Evolutionary conservation across 2,113 vertebrate species (phyloP), one percentile per base, ranked within the genome.

Genomic region (Gallinago jamesoni): DNA sequence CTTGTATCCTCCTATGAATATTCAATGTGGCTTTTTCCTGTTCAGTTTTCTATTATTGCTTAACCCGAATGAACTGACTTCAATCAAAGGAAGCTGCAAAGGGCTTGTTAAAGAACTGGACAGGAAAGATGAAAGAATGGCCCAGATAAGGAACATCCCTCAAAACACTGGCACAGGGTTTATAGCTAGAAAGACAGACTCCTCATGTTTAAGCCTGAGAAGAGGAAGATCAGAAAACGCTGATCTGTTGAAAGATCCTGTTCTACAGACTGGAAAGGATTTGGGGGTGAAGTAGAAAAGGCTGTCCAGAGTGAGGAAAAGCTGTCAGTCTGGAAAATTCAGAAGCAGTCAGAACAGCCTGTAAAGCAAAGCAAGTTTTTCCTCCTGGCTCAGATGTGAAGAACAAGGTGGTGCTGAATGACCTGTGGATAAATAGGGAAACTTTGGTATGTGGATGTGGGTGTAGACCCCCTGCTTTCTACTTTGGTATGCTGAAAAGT

Each of bases 81-180:
- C 77, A 96, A 66, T 59, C 91, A 90, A 90, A 96, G 90, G 82
- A 96, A 94, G 37, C 78, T 83, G 75, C 53, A 91, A 83, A 88
- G 69, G 22, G 25, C 77, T 90, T 93, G 55, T 88, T 89, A 88
- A 94, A 92, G 59, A 94, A 74, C 67, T 47, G 72, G 67, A 37
- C 77, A 95, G 78, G 90, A 94, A 96, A 93, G 92, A 91, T 74
- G 67, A 83, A 96, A 90, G 84, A 94, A 90, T 77, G 63, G 59
- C 59, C 82, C 59, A 91, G 89, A 94, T 87, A 96, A 97, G 91
- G 78, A 93, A 88, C 63, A 88, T 74, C 67, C 72, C 84, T 93
- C 78, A 93, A 87, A 96, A 93, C 53, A 87, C 37, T 75, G 17
- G 31, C 33, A 47, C 0, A 0, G 33, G 41, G 30, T 82, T 87